Percentiles rank a stretch among this genome's conserved stretches.
Conservation (phyloP, 2,888 invertebrate genomes). For the Gonocerus acuteangulatus region DNA sequence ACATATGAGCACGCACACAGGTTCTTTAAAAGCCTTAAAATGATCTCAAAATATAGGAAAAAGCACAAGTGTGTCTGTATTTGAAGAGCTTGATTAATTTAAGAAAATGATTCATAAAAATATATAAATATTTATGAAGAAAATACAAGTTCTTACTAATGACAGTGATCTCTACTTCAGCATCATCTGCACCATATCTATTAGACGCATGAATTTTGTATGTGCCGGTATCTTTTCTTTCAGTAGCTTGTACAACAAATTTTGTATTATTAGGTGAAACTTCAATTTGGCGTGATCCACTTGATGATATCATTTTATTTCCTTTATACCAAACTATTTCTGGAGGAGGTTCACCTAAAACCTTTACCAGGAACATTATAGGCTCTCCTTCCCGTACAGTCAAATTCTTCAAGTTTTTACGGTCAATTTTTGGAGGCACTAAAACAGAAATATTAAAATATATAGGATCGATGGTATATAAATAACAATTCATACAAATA, state of each 20-base stretch:
- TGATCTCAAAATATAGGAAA: too few species aligned
- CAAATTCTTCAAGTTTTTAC: constrained; percentile 75
- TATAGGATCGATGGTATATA: too few species aligned
- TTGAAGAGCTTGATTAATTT: too few species aligned
- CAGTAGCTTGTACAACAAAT: constrained; percentile 76
- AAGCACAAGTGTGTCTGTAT: too few species aligned
- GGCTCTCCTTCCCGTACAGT: constrained; percentile 87
- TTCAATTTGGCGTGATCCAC: constrained; percentile 58
- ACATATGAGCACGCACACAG: too few species aligned
- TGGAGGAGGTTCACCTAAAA: constrained; percentile 85
- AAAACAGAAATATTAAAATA: constrained; percentile 40
- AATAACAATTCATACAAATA: too few species aligned
- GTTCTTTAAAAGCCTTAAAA: too few species aligned
- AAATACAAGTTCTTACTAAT: constrained; percentile 77
- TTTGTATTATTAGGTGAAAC: constrained; percentile 81
- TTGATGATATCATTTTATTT: constrained; percentile 63
- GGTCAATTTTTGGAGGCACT: constrained; percentile 96
- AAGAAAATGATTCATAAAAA: too few species aligned
- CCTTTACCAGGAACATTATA: constrained; percentile 79
- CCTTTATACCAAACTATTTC: constrained; percentile 80
- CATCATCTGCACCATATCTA: constrained; percentile 79
- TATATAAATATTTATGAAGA: too few species aligned
- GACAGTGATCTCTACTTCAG: constrained; percentile 83
- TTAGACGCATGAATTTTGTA: constrained; percentile 83
- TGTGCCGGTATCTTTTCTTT: constrained; percentile 78